Conservation (phyloP, 2,888 invertebrate species). For the Nomada fabriciana region DNA sequence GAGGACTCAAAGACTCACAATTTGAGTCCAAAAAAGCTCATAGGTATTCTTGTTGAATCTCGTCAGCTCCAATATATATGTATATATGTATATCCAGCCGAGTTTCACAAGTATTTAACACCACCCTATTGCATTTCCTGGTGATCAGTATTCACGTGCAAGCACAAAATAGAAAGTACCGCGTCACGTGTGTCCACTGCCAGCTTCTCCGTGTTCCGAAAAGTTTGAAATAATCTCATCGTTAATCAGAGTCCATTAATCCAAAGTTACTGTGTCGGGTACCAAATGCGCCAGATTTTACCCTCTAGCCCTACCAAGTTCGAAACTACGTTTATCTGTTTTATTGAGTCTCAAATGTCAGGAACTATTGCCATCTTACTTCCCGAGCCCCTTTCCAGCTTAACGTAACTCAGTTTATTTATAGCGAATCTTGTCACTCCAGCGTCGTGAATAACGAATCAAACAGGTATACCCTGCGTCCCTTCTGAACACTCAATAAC, state of each 20-base stretch:
- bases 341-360: background rate
- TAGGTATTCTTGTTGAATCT: too few relatives aligned
- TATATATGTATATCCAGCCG: too few relatives aligned
- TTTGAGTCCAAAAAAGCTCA: too few relatives aligned
- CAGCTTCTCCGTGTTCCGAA: background rate
- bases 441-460: background rate
- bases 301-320: background rate
- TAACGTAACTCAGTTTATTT: background rate
- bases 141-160: too few relatives aligned
- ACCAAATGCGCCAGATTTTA: background rate
- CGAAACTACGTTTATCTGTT: background rate
- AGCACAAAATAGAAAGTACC: background rate
- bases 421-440: background rate
- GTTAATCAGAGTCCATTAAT: background rate
- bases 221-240: background rate
- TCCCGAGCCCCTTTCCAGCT: background rate
- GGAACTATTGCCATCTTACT: background rate
- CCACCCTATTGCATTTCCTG: background rate
- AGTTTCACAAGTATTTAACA: background rate
- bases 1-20: too few relatives aligned
- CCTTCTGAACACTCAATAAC: background rate
- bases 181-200: too few relatives aligned
- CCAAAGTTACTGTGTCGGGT: background rate
- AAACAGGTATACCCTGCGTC: background rate
- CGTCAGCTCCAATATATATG: too few relatives aligned